Base-by-base conservation (phyloP, 2,797 vertebrate genomes). In the Crocodylus rhombifer region DNA sequence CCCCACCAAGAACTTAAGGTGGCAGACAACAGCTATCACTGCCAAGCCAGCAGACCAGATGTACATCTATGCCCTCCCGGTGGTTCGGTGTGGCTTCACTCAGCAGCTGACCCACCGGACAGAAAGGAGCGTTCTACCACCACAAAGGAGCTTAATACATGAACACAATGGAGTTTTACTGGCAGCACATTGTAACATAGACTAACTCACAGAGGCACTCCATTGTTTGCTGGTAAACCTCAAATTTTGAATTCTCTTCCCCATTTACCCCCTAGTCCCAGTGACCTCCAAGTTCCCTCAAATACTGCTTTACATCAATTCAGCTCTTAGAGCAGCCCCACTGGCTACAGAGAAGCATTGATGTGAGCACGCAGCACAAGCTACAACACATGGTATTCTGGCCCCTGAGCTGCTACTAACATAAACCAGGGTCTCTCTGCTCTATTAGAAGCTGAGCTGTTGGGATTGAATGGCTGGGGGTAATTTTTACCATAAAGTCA, bases 281-380 rank as follows among this genome's bases (percentile, higher is more conserved):
- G 13, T n/a, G 16, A 28, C 64, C 64, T 63, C 64, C 30, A 18
- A 65, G 16, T 28, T 64, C 62, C 14, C 62, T n/a, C 26, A 25
- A 64, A 26, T n/a, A 26, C 62, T n/a, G 26, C 62, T 14, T 64
- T 6, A 28, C 26, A 26, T n/a, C 26, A 8, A 13, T 25, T 26
- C 14, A 28, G 2, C 17, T 63, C 33, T 80, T 0, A 0, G 15
- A 42, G 33, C 63, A 36, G 71, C 13, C 3, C 79, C 16, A 0
- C 20, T 23, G 17, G 61, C 4, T 63, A 65, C 62, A 87, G 51
- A 74, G n/a, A 7, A 65, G 64, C 64, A 17, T 65, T 65, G 64
- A 61, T n/a, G 7, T 65, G 28, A n/a, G 26, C 36, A 71, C 30
- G 17, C 1, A 0, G 77, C 77, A 82, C 63, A 36, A 14, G 14